A percentile compares a stretch with the other conserved stretches of the same genome.
phyloP scores from a whole-genome alignment of 2,113 vertebrate species.

The Prietella phreatophila region DNA sequence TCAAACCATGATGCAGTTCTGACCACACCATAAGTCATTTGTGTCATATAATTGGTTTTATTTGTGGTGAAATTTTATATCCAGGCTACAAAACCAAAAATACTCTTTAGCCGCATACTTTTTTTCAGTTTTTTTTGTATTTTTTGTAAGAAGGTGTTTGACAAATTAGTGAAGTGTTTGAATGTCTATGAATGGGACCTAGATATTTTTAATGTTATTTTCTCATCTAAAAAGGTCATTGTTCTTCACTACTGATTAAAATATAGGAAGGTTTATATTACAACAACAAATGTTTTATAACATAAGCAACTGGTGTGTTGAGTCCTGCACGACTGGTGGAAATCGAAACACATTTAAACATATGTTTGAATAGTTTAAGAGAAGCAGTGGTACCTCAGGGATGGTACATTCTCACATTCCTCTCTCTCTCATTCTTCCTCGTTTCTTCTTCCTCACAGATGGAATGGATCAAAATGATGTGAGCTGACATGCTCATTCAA shows the following conservation, averaged over 20 bases:
- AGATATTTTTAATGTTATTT: not conserved
- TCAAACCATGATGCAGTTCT: conserved; percentile 1
- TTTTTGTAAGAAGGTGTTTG: not conserved
- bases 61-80: not conserved
- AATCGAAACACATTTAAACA: conserved; percentile 61
- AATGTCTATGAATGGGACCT: not conserved
- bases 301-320: not conserved
- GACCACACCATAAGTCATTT: conserved; percentile 1
- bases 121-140: conserved; percentile 14
- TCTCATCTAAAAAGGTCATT: too few species aligned
- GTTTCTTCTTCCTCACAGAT: conserved; percentile 58
- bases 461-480: conserved; percentile 61
- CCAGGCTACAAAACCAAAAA: not conserved
- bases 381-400: conserved; percentile 56
- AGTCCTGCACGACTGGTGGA: conserved; percentile 28
- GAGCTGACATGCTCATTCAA: conserved; percentile 52
- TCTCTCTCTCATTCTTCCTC: conserved; percentile 22
- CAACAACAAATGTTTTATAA: not conserved
- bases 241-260: not conserved
- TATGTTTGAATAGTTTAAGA: conserved; percentile 57
- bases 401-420: conserved; percentile 51
- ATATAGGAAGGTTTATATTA: not conserved
- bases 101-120: too few species aligned
- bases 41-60: not conserved
- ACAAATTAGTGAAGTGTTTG: not conserved